Conservation (phyloP, 2,888 invertebrate species). For the Nysson spinosus region DNA sequence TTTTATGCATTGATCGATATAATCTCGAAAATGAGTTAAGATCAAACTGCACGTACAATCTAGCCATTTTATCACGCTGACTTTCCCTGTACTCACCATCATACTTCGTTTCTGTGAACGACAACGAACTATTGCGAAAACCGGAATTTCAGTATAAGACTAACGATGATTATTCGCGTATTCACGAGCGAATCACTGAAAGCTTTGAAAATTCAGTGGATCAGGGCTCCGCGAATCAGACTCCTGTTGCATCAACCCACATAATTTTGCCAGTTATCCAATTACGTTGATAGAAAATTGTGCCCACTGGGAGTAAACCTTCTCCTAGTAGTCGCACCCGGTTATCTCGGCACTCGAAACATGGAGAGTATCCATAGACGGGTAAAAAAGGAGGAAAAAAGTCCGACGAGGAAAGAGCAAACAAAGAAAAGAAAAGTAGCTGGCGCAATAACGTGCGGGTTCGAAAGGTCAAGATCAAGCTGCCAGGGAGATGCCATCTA, state of each 20-base stretch:
- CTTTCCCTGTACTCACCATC: no score
- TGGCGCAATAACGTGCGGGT: conserved; percentile 53
- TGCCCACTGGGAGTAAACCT: background rate
- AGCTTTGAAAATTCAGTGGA: background rate
- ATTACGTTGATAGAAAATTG: conserved; percentile 8
- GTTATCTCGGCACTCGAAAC: background rate
- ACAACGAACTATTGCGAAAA: no score
- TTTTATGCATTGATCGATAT: no score
- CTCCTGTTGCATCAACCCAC: conserved; percentile 8
- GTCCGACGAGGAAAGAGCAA: conserved; percentile 7
- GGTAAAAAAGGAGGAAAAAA: conserved; percentile 5
- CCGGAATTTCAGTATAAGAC: background rate
- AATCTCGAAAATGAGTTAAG: no score
- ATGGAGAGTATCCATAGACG: background rate
- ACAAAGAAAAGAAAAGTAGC: conserved; percentile 29
- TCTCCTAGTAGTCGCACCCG: background rate
- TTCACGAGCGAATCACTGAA: background rate
- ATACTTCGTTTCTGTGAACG: no score
- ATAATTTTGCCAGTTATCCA: conserved; percentile 10
- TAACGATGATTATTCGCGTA: background rate
- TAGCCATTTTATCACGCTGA: no score
- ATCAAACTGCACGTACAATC: no score
- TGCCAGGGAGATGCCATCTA: conserved; percentile 55
- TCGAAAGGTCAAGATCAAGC: conserved; percentile 63
- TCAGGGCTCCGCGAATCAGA: background rate